Conservation (phyloP, 1,140 invertebrate genomes). For the Drosophila aff. region DNA sequence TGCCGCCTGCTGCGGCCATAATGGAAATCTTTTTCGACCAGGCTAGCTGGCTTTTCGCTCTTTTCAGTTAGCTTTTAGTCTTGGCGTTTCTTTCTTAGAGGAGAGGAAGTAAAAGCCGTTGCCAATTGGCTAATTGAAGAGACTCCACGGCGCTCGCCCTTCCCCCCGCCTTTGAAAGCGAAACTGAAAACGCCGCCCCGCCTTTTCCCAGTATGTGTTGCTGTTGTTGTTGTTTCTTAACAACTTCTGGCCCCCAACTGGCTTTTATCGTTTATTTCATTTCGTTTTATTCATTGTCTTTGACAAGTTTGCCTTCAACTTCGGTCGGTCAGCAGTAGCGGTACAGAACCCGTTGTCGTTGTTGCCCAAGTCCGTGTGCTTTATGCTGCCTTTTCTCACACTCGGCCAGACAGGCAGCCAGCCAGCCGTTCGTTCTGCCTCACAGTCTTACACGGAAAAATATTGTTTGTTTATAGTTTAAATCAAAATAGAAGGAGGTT, state of each 20-base stretch:
- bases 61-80: constrained; percentile 1
- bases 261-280: constrained; percentile 38
- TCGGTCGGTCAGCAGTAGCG: constrained; percentile 63
- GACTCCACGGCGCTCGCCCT: neutral
- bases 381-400: constrained; percentile 41
- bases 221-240: neutral
- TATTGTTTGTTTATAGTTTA: neutral
- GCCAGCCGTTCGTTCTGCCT: constrained; percentile 12
- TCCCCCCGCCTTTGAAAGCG: constrained; percentile 24
- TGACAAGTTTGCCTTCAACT: constrained; percentile 82
- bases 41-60: constrained; percentile 25
- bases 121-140: constrained; percentile 33
- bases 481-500: neutral
- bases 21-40: constrained; percentile 55
- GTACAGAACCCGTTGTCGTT: constrained; percentile 63
- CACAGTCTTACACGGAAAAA: constrained; percentile 27
- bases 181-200: constrained; percentile 25
- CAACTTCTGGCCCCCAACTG: constrained; percentile 31
- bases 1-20: constrained; percentile 70
- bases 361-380: constrained; percentile 18
- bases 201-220: constrained; percentile 3
- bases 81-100: constrained; percentile 22
- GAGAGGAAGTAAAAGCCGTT: constrained; percentile 72
- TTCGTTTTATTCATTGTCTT: constrained; percentile 71
- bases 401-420: constrained; percentile 11